Conservation (phyloP, 2,888 invertebrate genomes). For the Noctua janthina region DNA sequence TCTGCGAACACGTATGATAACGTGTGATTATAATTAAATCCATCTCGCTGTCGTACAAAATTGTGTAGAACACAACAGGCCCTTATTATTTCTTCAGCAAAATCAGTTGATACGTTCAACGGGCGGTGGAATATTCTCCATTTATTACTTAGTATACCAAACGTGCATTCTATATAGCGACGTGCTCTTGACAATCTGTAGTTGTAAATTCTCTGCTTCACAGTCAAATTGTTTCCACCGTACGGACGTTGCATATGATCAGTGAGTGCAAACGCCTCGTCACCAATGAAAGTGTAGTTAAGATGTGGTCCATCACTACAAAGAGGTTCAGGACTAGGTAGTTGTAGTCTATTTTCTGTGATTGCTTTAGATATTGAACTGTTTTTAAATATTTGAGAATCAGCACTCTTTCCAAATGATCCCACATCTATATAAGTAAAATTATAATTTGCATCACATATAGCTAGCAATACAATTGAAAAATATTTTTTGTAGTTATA, state of each 20-base stretch:
- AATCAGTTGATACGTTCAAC: slow-evolving; percentile 20
- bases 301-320: too few relatives aligned
- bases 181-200: slow-evolving; percentile 18
- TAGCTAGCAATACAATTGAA: too few relatives aligned
- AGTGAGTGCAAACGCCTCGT: too few relatives aligned
- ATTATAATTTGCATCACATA: too few relatives aligned
- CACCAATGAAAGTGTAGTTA: too few relatives aligned
- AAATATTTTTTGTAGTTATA: too few relatives aligned
- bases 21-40: slow-evolving; percentile 19
- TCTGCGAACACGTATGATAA: slow-evolving; percentile 15
- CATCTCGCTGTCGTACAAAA: slow-evolving; percentile 17
- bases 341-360: too few relatives aligned
- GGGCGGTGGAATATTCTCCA: slow-evolving; percentile 21
- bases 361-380: too few relatives aligned
- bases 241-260: neutral
- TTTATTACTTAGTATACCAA: slow-evolving; percentile 13
- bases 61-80: slow-evolving; percentile 24
- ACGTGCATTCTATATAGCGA: slow-evolving; percentile 12
- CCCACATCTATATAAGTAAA: too few relatives aligned
- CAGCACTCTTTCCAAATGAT: too few relatives aligned
- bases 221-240: slow-evolving; percentile 4
- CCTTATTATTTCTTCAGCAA: slow-evolving; percentile 7
- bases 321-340: too few relatives aligned
- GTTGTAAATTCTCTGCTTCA: slow-evolving; percentile 10
- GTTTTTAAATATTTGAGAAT: too few relatives aligned